These are phyloP conservation scores for Myrmecophaga tridactyla DNA, from an alignment of 2,113 vertebrate species.

Conservation along the genomic window DNA sequence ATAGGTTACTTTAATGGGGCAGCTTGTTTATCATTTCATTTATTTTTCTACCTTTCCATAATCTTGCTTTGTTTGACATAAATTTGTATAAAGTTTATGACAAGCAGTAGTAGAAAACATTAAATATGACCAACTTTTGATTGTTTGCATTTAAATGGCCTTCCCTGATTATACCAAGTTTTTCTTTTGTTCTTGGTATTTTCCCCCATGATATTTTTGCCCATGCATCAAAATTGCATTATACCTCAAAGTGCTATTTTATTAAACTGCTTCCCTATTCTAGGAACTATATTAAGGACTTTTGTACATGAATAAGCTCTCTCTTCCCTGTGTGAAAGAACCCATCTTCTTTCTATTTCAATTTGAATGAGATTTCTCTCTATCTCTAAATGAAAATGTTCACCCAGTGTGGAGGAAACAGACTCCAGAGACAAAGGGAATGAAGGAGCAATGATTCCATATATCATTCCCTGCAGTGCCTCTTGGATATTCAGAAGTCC, in stretches of 20 bases:
- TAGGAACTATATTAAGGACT: not conserved
- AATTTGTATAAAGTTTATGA: not conserved
- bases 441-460: not conserved
- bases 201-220: not conserved
- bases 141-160: not conserved
- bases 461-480: not conserved
- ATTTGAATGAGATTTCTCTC: not conserved
- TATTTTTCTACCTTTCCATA: not conserved
- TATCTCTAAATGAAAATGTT: slow-evolving; percentile 38
- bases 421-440: not conserved
- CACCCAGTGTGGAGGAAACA: not conserved
- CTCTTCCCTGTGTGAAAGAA: not conserved
- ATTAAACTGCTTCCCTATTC: not conserved
- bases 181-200: not conserved
- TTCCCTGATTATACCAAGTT: not conserved
- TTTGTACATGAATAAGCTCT: not conserved
- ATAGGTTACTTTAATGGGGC: not conserved
- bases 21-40: not conserved
- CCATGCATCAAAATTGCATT: not conserved
- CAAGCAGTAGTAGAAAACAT: not conserved
- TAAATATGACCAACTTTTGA: not conserved
- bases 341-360: not conserved
- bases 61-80: not conserved
- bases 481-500: not conserved
- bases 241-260: not conserved